Evolutionary conservation across 1,140 invertebrate species (phyloP).

Genomic region (Papilio xuthus): DNA sequence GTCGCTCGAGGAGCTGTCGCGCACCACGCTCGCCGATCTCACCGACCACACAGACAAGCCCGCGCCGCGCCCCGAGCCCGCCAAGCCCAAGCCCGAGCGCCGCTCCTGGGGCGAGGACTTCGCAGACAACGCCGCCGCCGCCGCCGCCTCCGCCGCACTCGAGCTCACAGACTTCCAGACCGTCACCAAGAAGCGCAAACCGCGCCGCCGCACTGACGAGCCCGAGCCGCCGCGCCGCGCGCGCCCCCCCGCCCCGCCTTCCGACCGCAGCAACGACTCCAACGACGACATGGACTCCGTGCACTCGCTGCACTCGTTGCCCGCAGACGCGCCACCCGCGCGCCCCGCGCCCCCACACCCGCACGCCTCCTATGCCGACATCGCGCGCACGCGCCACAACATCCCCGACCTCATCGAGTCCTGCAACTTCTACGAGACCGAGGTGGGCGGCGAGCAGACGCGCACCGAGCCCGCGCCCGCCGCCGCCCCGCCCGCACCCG

Average conservation of each 20-base stretch:
- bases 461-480: constrained; percentile 44
- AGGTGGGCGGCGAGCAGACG: constrained; percentile 41
- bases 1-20: constrained; percentile 87
- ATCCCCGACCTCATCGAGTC: constrained; percentile 79
- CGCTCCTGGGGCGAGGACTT: constrained; percentile 66
- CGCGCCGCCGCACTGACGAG: constrained; percentile 83
- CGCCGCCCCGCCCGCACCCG: constrained; percentile 42
- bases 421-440: constrained; percentile 75
- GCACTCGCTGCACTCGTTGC: constrained; percentile 88
- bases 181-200: constrained; percentile 88
- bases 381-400: constrained; percentile 83
- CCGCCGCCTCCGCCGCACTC: constrained; percentile 66
- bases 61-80: constrained; percentile 40
- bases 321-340: constrained; percentile 81
- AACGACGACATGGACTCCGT: constrained; percentile 87
- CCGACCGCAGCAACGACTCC: constrained; percentile 88
- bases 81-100: constrained; percentile 57
- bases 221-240: constrained; percentile 53
- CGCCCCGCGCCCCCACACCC: constrained; percentile 57
- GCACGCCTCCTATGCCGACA: constrained; percentile 89
- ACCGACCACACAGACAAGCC: constrained; percentile 82
- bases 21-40: constrained; percentile 86
- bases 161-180: constrained; percentile 85
- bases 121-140: constrained; percentile 53
- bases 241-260: constrained; percentile 83